Evolutionary conservation across 2,113 vertebrate genomes (phyloP), one percentile per base, ranked within the genome.

Genomic region (Eira barbara): DNA sequence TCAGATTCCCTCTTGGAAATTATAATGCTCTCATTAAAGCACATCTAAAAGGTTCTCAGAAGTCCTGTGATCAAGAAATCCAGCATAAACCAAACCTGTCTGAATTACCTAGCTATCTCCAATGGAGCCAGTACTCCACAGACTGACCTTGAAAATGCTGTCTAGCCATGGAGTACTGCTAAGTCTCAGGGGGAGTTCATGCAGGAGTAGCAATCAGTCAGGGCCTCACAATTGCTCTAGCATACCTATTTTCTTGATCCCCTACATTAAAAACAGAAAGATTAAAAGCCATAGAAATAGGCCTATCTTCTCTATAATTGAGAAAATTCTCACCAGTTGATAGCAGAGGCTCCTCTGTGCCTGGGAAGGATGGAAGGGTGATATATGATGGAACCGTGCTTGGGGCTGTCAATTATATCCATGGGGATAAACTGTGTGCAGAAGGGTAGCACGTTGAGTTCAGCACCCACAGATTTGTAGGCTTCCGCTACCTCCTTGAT

Each of bases 391-490:
- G 99, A 99, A 69, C 99, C 99, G 0, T 99, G 99, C 97, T 98
- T 98, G 31, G 99, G 99, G 84, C 98, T 73, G 49, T 99, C 99
- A 82, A 99, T 99, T 79, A 99, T 97, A 79, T 99, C 99, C 99
- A 99, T 99, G 87, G 99, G 99, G 97, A 99, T 99, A 98, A 99
- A 99, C 98, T 99, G 99, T 2, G 99, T 99, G 98, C 99, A 99
- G 99, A 99, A 99, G 0, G 99, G 99, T 98, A 99, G 99, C 97
- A 99, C 99, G 4, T 99, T 99, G n/a, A 99, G 99, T 95, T 99
- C 99, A 0, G 99, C 99, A 23, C 99, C 99, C 90, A 99, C 99
- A 0, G 99, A 99, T 94, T 98, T 99, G 97, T 99, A 99, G 71
- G 99, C 99, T 14, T 99, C 99, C 15, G 99, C 97, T 65, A 99